Conservation (phyloP, 2,888 invertebrate species). For the Sarcophaga variegata region DNA sequence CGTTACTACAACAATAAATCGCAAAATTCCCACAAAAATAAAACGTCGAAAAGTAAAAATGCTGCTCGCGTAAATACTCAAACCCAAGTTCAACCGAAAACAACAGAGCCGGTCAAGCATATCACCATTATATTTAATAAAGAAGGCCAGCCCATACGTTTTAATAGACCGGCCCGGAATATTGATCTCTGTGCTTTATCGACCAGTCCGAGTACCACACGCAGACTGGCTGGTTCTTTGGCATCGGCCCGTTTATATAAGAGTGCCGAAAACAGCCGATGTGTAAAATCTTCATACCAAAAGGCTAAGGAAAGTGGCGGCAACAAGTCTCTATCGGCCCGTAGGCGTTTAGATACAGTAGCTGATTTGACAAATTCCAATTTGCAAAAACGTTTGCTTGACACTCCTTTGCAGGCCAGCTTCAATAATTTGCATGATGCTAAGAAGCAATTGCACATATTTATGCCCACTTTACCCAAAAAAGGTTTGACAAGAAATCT, state of each 20-base stretch:
- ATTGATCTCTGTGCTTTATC: slow-evolving; percentile 78
- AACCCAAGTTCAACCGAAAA: slow-evolving; percentile 5
- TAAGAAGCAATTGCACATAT: slow-evolving; percentile 88
- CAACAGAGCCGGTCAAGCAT: slow-evolving; percentile 77
- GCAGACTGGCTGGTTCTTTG: slow-evolving; percentile 75
- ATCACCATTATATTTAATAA: slow-evolving; percentile 81
- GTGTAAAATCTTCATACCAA: not conserved
- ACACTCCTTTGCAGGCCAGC: slow-evolving; percentile 20
- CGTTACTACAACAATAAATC: slow-evolving; percentile 27
- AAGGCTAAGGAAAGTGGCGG: slow-evolving; percentile 24
- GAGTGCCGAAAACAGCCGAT: slow-evolving; percentile 61
- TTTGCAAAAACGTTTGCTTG: slow-evolving; percentile 63
- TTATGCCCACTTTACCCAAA: slow-evolving; percentile 87
- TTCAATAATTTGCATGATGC: slow-evolving; percentile 75
- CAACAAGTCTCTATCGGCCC: slow-evolving; percentile 52
- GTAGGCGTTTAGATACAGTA: slow-evolving; percentile 55
- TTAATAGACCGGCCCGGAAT: slow-evolving; percentile 79
- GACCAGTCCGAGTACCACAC: slow-evolving; percentile 74
- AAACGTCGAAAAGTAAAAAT: slow-evolving; percentile 14
- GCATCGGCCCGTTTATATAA: slow-evolving; percentile 78
- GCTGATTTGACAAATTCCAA: slow-evolving; percentile 55
- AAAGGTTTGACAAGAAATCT: slow-evolving; percentile 73
- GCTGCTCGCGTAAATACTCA: not conserved
- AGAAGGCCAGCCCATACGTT: slow-evolving; percentile 78
- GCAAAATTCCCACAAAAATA: slow-evolving; percentile 1